These are phyloP conservation scores for Nomada fabriciana DNA, from an alignment of 2,888 invertebrate genomes.

Conservation along the genomic window DNA sequence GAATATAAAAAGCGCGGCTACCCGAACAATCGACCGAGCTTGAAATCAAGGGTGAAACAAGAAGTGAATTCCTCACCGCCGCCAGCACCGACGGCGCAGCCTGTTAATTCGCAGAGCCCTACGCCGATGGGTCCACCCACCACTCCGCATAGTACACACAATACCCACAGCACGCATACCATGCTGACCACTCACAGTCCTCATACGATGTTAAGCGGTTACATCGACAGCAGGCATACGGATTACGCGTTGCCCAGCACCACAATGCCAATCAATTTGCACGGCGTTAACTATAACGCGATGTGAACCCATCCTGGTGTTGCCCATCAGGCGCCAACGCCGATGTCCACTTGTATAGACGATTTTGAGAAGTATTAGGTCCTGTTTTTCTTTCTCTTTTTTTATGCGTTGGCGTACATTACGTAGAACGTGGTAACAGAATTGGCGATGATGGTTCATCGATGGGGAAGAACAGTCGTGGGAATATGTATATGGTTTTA, in stretches of 20 bases:
- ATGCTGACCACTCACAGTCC: slow-evolving; percentile 89
- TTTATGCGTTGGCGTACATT: no score
- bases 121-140: slow-evolving; percentile 78
- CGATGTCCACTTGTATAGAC: slow-evolving; percentile 65
- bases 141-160: slow-evolving; percentile 78
- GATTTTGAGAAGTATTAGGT: slow-evolving; percentile 63
- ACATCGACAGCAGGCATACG: slow-evolving; percentile 89
- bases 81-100: slow-evolving; percentile 83
- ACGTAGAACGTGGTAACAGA: background rate
- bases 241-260: slow-evolving; percentile 88
- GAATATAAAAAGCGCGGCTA: slow-evolving; percentile 94
- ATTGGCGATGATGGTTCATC: background rate
- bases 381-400: background rate
- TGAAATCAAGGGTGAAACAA: slow-evolving; percentile 90
- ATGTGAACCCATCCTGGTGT: slow-evolving; percentile 89
- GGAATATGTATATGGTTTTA: slow-evolving; percentile 13
- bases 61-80: slow-evolving; percentile 88
- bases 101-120: slow-evolving; percentile 85
- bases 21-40: slow-evolving; percentile 91
- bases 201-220: slow-evolving; percentile 87
- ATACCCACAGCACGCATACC: slow-evolving; percentile 82
- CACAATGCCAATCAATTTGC: slow-evolving; percentile 89
- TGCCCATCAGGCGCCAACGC: slow-evolving; percentile 28
- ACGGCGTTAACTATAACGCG: slow-evolving; percentile 91
- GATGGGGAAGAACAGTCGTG: background rate